Base-by-base conservation (phyloP, 2,797 vertebrate species). In the Peromyscus eremicus region DNA sequence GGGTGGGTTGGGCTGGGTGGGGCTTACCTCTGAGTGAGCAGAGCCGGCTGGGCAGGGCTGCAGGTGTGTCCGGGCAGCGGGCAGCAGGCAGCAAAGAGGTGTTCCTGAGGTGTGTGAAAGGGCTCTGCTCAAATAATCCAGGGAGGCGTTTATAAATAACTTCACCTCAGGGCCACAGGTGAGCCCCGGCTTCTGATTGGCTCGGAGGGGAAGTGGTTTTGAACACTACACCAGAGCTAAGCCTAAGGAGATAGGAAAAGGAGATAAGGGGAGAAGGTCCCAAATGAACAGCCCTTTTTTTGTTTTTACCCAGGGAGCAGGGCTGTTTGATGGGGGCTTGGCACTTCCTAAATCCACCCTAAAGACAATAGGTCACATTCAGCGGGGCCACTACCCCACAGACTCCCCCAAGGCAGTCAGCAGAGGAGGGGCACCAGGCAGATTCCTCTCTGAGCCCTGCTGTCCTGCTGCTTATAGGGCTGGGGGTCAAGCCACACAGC, bases 61-160 rank as follows among this genome's bases (percentile, higher is more conserved):
- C 98, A 97, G 98, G 98, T 98, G 98, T 95, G 98, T 98, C 98
- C 73, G 91, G 97, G 97, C 92, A 97, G 96, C 96, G 79, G 97
- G 96, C 10, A 95, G 98, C 98, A 34, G 97, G 95, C 13, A 94
- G 98, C 98, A 32, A 97, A 98, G 98, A 98, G 98, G 98, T 94
- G 98, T 98, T 98, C 97, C 96, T 75, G 98, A 98, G 98, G 92
- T 73, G 98, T 92, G 98, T 98, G 76, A 97, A 98, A 98, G 19
- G 98, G 97, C 97, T 98, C 98, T 99, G 98, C 98, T 98, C 98
- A 37, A 57, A 98, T 84, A 96, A 94, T 98, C 98, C 98, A 34
- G 98, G 98, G 98, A 99, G 98, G 99, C 98, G 99, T 98, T 99
- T 99, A 99, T 99, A 99, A 99, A 98, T 98, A 98, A 98, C 98